Evolutionary conservation across 2,113 vertebrate genomes (phyloP).

Genomic region (Zosterops hypoxanthus): DNA sequence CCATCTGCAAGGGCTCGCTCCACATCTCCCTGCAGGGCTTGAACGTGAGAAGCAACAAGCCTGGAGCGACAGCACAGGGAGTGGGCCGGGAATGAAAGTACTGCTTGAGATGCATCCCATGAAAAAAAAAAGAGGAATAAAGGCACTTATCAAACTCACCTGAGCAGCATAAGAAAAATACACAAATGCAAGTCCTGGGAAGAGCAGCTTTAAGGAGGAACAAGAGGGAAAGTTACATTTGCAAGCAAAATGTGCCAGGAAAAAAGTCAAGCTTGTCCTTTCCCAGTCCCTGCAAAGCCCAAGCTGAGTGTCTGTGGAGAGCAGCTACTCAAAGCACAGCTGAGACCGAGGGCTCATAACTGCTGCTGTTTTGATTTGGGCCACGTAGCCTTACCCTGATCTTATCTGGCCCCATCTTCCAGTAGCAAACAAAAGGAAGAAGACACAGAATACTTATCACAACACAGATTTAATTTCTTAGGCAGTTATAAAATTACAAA

Average conservation of each 20-base stretch:
- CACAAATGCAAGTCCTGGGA: background rate
- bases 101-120: background rate
- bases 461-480: constrained; percentile 58
- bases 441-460: constrained; percentile 20
- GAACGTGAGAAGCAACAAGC: background rate
- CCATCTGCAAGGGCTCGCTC: rapidly evolving
- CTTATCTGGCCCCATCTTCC: background rate
- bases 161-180: background rate
- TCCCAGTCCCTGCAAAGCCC: background rate
- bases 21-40: background rate
- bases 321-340: background rate
- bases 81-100: rapidly evolving
- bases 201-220: background rate
- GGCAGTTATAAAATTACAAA: constrained; percentile 58
- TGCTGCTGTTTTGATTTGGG: background rate
- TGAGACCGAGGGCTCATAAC: background rate
- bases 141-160: background rate
- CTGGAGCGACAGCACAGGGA: background rate
- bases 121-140: background rate
- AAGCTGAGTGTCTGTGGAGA: background rate
- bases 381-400: rapidly evolving
- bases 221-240: background rate
- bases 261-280: background rate
- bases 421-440: constrained; percentile 8
- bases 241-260: background rate